These are phyloP conservation scores for Tetragnatha montana DNA, from an alignment of 2,888 invertebrate genomes.

Conservation along the genomic window DNA sequence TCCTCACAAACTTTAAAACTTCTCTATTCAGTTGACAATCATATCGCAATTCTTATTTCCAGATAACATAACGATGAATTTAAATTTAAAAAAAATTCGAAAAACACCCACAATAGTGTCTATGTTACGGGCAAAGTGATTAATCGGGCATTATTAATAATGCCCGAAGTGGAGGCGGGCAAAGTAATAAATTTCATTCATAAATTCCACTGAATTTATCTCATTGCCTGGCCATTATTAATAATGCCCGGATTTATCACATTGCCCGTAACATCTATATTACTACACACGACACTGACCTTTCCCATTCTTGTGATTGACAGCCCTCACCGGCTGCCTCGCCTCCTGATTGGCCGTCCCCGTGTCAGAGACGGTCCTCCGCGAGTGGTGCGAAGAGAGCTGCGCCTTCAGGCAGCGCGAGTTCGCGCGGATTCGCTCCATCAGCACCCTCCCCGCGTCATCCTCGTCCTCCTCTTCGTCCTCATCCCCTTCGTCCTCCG, in stretches of 20 bases:
- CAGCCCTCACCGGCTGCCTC: slow-evolving; percentile 4
- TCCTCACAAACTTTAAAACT: neutral
- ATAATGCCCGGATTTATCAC: no score
- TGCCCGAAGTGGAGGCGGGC: no score
- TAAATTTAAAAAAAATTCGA: neutral
- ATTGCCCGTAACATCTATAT: no score
- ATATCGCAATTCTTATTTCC: neutral
- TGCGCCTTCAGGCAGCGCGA: slow-evolving; percentile 57
- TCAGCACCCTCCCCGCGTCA: slow-evolving; percentile 43
- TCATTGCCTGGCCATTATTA: no score
- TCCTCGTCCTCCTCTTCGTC: slow-evolving; percentile 55
- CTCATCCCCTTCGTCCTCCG: slow-evolving; percentile 43
- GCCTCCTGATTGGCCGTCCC: slow-evolving; percentile 31
- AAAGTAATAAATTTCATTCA: no score
- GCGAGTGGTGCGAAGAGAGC: slow-evolving; percentile 36
- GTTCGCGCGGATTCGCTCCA: slow-evolving; percentile 64
- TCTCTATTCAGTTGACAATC: neutral
- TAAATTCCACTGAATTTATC: no score
- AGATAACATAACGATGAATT: neutral
- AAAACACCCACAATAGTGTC: neutral
- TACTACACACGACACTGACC: slow-evolving; percentile 13
- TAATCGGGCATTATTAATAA: no score
- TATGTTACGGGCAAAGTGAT: no score
- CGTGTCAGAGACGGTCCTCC: slow-evolving; percentile 45
- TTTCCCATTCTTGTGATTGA: slow-evolving; percentile 32